Evolutionary conservation across 2,888 invertebrate genomes (phyloP).

Genomic region (Linnaemya tessellans): DNA sequence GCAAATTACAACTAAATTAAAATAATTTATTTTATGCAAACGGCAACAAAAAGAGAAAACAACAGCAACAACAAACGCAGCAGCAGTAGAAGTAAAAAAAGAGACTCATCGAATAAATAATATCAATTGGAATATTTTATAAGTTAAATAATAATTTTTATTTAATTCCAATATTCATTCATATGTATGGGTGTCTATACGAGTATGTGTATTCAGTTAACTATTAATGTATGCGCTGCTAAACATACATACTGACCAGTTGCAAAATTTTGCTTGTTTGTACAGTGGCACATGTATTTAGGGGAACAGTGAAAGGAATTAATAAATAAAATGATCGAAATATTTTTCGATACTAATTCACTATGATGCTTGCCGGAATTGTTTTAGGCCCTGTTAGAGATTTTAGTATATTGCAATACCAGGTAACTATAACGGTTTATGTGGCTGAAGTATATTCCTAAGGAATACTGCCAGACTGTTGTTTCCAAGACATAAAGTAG

Average conservation of each 20-base stretch:
- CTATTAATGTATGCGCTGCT: constrained; percentile 32
- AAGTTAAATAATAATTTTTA: constrained; percentile 48
- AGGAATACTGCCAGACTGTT: no score
- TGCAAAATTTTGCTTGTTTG: neutral
- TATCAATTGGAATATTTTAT: constrained; percentile 66
- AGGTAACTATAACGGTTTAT: no score
- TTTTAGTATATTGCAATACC: no score
- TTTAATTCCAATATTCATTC: constrained; percentile 53
- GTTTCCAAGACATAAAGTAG: no score
- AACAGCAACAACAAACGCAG: neutral
- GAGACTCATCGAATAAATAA: constrained; percentile 51
- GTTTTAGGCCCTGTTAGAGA: no score
- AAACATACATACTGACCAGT: neutral
- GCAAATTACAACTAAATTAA: constrained; percentile 68
- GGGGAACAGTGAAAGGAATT: neutral
- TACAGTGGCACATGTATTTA: neutral
- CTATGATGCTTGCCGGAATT: neutral
- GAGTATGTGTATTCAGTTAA: neutral
- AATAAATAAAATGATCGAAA: neutral
- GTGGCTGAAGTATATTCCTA: no score
- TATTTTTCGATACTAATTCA: neutral
- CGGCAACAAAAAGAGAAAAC: constrained; percentile 2
- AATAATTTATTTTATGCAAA: constrained; percentile 71
- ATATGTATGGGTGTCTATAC: neutral
- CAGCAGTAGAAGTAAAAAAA: neutral